Evolutionary conservation across 1,140 invertebrate species (phyloP).

Genomic region (Galendromus occidentalis): DNA sequence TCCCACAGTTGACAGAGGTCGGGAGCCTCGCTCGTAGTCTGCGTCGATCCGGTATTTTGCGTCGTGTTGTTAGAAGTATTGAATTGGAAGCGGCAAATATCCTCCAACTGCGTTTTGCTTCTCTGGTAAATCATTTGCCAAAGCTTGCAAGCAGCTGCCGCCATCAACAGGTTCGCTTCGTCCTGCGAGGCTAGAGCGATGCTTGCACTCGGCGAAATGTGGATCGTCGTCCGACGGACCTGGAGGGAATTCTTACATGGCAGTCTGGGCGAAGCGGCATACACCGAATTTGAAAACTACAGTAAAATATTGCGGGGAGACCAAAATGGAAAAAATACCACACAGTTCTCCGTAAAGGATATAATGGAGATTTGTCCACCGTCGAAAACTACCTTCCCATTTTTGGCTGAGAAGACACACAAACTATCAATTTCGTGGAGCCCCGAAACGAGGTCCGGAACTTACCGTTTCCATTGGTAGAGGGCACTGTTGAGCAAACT

Average conservation of each 20-base stretch:
- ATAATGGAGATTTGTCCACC: too few relatives aligned
- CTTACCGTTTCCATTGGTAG: constrained; percentile 8
- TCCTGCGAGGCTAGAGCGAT: not conserved
- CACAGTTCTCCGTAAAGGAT: too few relatives aligned
- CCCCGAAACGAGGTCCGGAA: too few relatives aligned
- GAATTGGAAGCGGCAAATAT: not conserved
- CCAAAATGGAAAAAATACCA: too few relatives aligned
- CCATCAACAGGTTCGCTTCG: not conserved
- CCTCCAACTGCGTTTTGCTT: not conserved
- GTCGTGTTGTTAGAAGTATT: not conserved
- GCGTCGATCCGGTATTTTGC: too few relatives aligned
- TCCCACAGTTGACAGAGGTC: constrained; percentile 8
- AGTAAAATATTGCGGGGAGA: too few relatives aligned
- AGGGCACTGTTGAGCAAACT: constrained; percentile 7
- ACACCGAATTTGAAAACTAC: too few relatives aligned
- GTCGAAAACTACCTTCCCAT: too few relatives aligned
- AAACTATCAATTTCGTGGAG: too few relatives aligned
- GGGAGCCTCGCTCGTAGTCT: not conserved
- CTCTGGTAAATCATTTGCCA: not conserved
- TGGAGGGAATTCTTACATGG: too few relatives aligned
- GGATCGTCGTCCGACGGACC: constrained; percentile 7
- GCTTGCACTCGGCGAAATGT: not conserved
- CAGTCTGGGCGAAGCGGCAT: too few relatives aligned
- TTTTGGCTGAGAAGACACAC: too few relatives aligned
- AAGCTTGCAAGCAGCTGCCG: constrained; percentile 2